These are phyloP conservation scores for Scrobipalpa atriplicella DNA, from an alignment of 2,888 invertebrate species.

Conservation along the genomic window DNA sequence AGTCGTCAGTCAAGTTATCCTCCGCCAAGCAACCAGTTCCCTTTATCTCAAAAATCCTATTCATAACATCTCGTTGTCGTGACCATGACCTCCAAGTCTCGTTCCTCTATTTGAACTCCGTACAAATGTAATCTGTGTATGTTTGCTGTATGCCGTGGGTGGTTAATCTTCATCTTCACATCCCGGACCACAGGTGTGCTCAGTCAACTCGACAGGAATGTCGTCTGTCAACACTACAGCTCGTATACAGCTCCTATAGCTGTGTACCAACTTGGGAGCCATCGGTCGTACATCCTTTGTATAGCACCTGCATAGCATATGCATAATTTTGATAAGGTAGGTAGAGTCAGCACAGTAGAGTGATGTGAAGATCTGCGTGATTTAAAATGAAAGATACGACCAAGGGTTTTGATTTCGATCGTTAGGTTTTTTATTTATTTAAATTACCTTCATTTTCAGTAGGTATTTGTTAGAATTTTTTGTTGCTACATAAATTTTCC, in stretches of 20 bases:
- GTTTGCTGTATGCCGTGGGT: slow-evolving; percentile 38
- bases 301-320: background rate
- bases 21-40: background rate
- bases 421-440: too few species aligned
- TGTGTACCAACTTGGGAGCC: background rate
- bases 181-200: slow-evolving; percentile 47
- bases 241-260: background rate
- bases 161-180: slow-evolving; percentile 35
- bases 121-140: slow-evolving; percentile 44
- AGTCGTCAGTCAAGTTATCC: background rate
- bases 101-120: slow-evolving; percentile 31
- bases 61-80: background rate
- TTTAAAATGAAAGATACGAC: too few species aligned
- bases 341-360: background rate
- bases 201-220: slow-evolving; percentile 45
- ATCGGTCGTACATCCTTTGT: background rate
- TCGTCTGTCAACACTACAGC: slow-evolving; percentile 40
- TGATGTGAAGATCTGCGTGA: background rate
- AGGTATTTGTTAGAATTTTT: too few species aligned
- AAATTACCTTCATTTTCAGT: too few species aligned
- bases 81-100: slow-evolving; percentile 26
- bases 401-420: too few species aligned
- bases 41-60: slow-evolving; percentile 15
- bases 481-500: too few species aligned
- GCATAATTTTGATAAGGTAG: background rate